Conservation (phyloP, 2,797 vertebrate species). For the Thripadectes ignobilis region DNA sequence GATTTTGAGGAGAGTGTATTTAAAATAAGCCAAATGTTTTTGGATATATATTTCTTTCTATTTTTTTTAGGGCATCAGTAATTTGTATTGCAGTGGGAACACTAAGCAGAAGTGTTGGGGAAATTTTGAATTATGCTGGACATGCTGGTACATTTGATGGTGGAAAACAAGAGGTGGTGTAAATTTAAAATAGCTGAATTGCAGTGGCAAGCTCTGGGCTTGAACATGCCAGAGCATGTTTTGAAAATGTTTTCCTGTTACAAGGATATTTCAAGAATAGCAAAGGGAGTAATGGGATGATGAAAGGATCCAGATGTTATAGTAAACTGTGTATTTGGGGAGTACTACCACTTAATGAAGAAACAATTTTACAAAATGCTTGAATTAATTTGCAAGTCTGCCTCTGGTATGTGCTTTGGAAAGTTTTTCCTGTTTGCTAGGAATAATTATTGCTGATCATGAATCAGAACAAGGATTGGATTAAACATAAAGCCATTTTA, state of each 20-base stretch:
- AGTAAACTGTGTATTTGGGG: constrained; percentile 38
- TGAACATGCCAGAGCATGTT: constrained; percentile 39
- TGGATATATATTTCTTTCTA: neutral
- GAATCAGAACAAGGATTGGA: neutral
- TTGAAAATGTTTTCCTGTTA: constrained; percentile 50
- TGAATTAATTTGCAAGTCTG: constrained; percentile 31
- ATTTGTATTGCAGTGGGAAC: neutral
- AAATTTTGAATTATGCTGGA: constrained; percentile 22
- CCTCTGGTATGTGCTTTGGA: constrained; percentile 19
- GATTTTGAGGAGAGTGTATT: constrained; percentile 48
- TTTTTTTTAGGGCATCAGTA: constrained; percentile 29
- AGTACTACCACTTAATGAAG: constrained; percentile 10
- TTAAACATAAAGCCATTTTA: neutral
- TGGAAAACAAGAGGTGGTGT: neutral
- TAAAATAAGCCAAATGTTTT: constrained; percentile 37
- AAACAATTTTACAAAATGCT: constrained; percentile 42
- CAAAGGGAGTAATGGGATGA: constrained; percentile 20
- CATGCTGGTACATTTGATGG: neutral
- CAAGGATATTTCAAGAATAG: constrained; percentile 45
- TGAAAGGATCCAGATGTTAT: constrained; percentile 41
- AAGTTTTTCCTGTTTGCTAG: neutral
- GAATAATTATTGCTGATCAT: neutral
- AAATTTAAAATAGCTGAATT: constrained; percentile 28
- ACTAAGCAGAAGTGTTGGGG: neutral
- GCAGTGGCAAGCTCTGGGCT: neutral